Evolutionary conservation across 1,140 invertebrate genomes (phyloP), one percentile per base, ranked within the genome.

Genomic region (Drosophila ambigua): DNA sequence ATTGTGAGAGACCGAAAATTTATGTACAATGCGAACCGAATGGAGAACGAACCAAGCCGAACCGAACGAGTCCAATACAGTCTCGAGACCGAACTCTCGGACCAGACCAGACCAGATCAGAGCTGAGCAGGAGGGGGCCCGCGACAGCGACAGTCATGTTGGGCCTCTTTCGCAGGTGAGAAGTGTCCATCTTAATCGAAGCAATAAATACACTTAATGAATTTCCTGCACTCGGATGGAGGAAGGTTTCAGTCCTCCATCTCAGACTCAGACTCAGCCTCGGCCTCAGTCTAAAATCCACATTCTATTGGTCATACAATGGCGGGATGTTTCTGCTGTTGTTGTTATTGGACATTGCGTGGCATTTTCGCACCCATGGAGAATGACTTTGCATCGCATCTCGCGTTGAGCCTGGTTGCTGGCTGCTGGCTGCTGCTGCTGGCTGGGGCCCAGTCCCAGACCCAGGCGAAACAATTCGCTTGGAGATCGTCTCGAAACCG

Each of bases 121-220:
- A 60, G 44, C 23, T 13, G 13, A 28, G 49, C 20, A 13, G n/a
- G 55, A 41, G n/a, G 31, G 26, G 20, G 24, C 41, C 4, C 11
- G 35, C 11, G 35, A 39, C 46, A 46, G 41, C 24, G 45, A 43
- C 51, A 55, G 39, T 53, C 46, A 45, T n/a, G 24, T 46, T 44
- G 65, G 62, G 74, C 72, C 54, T 71, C 77, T 64, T 60, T 75
- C 78, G 83, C 83, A 87, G 83, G 83, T 87, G 83, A 87, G 83
- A 88, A 87, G 83, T 87, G 83, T 87, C 83, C 83, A 87, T 87
- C 83, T 87, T 87, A 87, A 87, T 87, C 83, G 83, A 87, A 87
- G 83, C 83, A 88, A 87, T 87, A 87, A 87, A 87, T 87, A 88
- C 83, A 88, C 83, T 88, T 87, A 88, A 87, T 87, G 83, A 87